Conservation (phyloP, 2,888 invertebrate species). For the Herminia tarsipennalis region DNA sequence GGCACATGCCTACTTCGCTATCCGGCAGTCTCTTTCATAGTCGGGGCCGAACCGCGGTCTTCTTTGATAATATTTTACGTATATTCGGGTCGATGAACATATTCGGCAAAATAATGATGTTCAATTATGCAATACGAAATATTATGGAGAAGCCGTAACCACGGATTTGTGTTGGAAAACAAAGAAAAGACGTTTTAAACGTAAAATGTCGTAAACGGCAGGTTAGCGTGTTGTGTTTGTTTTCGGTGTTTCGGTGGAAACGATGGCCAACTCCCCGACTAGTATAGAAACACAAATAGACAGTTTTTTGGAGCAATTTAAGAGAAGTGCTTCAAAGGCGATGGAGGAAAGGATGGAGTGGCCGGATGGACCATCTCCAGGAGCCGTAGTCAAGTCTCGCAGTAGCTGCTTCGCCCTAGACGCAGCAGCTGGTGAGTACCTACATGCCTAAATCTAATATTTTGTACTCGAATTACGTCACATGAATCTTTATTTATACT, state of each 20-base stretch:
- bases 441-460: not conserved
- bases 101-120: constrained; percentile 57
- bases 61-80: constrained; percentile 65
- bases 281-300: constrained; percentile 94
- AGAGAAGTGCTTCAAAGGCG: constrained; percentile 91
- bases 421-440: constrained; percentile 71
- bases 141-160: constrained; percentile 38
- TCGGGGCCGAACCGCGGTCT: constrained; percentile 67
- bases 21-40: constrained; percentile 68
- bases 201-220: constrained; percentile 63
- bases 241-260: constrained; percentile 81
- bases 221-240: constrained; percentile 75
- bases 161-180: constrained; percentile 36
- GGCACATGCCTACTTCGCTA: constrained; percentile 40
- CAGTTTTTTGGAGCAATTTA: constrained; percentile 93
- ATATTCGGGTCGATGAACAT: constrained; percentile 69
- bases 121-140: constrained; percentile 54
- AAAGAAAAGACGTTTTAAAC: constrained; percentile 45
- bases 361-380: constrained; percentile 78
- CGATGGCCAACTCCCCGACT: constrained; percentile 88
- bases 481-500: not conserved
- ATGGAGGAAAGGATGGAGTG: constrained; percentile 88
- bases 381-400: constrained; percentile 77
- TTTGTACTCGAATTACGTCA: constrained; percentile 13
- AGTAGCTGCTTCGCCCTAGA: constrained; percentile 82